phyloP scores from a whole-genome alignment of 2,113 vertebrate species.

The Hymenochirus boettgeri region DNA sequence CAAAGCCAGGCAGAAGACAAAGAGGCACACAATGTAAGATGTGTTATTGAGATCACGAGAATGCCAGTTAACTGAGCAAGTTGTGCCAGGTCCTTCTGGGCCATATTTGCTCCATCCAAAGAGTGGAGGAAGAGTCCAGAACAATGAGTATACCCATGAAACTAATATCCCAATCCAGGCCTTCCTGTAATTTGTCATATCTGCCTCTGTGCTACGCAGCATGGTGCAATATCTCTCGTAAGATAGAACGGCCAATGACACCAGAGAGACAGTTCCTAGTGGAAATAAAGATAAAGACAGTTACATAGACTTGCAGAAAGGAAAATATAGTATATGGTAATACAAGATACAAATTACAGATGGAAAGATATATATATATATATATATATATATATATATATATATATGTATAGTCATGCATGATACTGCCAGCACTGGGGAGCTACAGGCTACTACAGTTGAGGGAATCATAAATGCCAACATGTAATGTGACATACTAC shows the following conservation, averaged over 20 bases:
- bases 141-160: slow-evolving; percentile 70
- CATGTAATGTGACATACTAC: too few relatives aligned
- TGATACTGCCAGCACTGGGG: too few relatives aligned
- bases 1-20: slow-evolving; percentile 69
- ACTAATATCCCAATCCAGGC: slow-evolving; percentile 58
- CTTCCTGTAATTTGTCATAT: slow-evolving; percentile 71
- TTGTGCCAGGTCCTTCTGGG: slow-evolving; percentile 72
- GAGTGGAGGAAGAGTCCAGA: slow-evolving; percentile 69
- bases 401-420: too few relatives aligned
- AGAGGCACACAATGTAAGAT: slow-evolving; percentile 74
- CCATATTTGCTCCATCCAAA: slow-evolving; percentile 75
- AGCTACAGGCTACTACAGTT: too few relatives aligned
- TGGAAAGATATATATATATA: too few relatives aligned
- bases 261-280: slow-evolving; percentile 74
- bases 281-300: slow-evolving; percentile 1
- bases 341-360: background rate
- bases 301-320: background rate
- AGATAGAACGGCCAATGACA: slow-evolving; percentile 73
- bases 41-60: slow-evolving; percentile 62
- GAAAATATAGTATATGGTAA: background rate
- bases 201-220: slow-evolving; percentile 61
- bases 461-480: too few relatives aligned
- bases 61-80: slow-evolving; percentile 74
- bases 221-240: slow-evolving; percentile 74
- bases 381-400: too few relatives aligned